Evolutionary conservation across 2,113 vertebrate species (phyloP), one percentile per base, ranked within the genome.

Genomic region (Dryoscopus gambensis): DNA sequence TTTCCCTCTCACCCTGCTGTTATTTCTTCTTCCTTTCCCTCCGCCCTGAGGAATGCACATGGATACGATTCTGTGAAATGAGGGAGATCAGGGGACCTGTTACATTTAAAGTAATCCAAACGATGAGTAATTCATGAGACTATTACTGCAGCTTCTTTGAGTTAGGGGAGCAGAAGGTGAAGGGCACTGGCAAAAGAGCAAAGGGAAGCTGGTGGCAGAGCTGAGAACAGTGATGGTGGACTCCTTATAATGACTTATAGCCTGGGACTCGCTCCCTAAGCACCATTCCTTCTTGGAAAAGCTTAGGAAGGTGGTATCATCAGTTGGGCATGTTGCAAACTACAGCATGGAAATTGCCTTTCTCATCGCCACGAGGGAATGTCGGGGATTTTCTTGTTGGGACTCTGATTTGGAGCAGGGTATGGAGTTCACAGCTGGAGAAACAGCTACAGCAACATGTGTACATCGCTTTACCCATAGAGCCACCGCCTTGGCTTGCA

Each of bases 381-480:
- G 5, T 57, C 31, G 47, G 27, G 44, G 47, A 31, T 88, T 52
- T 52, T 63, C 42, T 27, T 70, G 9, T 2, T 25, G 27, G 30
- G 42, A 31, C 67, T 53, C 15, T 53, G n/a, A 20, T 52, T 68
- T 39, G 75, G 30, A 68, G 37, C 31, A 81, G 42, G 13, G 3
- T 11, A 6, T 15, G 31, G 24, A 44, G 73, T 33, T 21, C 24
- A 14, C 27, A 31, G 44, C 55, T 55, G 46, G 24, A 59, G 33
- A 52, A 82, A n/a, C 23, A 19, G 1, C 7, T 16, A 0, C 5
- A 77, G 18, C 15, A 22, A 15, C 4, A 0, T 0, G 4, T 11
- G 35, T 37, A 5, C 9, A 1, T n/a, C 15, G 39, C 10, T 63
- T 57, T 73, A n/a, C 27, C 25, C 9, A 15, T 21, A 3, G 2